Base-by-base conservation (phyloP, 2,888 invertebrate genomes). In the Acholoe squamosa region DNA sequence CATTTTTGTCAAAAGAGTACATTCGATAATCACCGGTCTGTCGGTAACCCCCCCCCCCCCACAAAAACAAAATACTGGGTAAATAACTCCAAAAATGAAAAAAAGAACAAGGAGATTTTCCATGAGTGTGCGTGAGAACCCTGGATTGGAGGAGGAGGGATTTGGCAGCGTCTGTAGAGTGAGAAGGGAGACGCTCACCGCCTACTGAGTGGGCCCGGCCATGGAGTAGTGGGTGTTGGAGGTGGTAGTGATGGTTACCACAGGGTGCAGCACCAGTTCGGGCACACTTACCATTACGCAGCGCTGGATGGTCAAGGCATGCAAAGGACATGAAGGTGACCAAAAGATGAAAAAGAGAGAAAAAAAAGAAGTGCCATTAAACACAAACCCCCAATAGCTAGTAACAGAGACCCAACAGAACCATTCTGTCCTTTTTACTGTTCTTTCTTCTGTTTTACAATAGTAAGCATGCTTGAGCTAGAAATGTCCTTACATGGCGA, bases 271-370 rank as follows among this genome's bases (percentile, higher is more conserved):
- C 84, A 84, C 88, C 56, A 56, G 22, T 25, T 54, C n/a, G 84
- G 43, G 84, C 43, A 84, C 31, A 89, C 89, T 89, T 89, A 89
- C 89, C 89, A 89, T 89, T 89, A 33, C 89, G 89, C 67, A 67
- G 89, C 89, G 54, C 89, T 89, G 89, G 89, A 89, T 84, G 84
- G 84, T 84, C 84, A 34, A 89, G 33, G 89, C 89, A 89, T 89
- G 89, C 89, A 89, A 89, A 88, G 61, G 67, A 89, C 25, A 67
- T 89, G 67, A 89, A 88, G 88, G 88, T 89, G 54, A 89, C 89
- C 89, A 61, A 84, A 89, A 34, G 34, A 67, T 67, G 67, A 67
- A 89, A 84, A 89, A 89, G 67, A 67, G 67, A 67, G 28, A 67
- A 88, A 52, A 71, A n/a, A 67, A 28, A 89, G 43, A 43, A 43